Conservation (phyloP, 2,113 vertebrate species). For the Nyctereutes procyonoides region DNA sequence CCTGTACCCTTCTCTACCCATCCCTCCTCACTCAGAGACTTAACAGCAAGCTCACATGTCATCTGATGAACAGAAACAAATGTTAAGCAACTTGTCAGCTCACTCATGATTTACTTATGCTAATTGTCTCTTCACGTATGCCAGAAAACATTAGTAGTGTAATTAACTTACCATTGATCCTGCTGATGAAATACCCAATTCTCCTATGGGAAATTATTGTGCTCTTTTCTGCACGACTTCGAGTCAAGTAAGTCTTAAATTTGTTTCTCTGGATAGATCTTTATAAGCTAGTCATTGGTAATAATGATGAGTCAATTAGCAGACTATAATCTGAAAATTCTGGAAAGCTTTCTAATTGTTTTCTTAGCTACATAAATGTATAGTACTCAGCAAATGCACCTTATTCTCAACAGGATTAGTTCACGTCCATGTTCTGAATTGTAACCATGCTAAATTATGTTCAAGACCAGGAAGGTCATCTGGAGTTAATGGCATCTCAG, state of each 20-base stretch:
- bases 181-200: slow-evolving; percentile 83
- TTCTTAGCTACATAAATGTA: slow-evolving; percentile 23
- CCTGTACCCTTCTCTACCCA: neutral
- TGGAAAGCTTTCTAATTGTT: neutral
- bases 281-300: slow-evolving; percentile 80
- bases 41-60: slow-evolving; percentile 63
- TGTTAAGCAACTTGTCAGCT: slow-evolving; percentile 84
- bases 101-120: slow-evolving; percentile 85
- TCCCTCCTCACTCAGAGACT: slow-evolving; percentile 29
- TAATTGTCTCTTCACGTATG: slow-evolving; percentile 85
- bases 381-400: neutral
- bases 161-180: slow-evolving; percentile 87
- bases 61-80: slow-evolving; percentile 81
- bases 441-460: neutral
- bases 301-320: slow-evolving; percentile 84
- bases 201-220: slow-evolving; percentile 86
- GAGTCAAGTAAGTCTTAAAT: slow-evolving; percentile 79
- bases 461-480: neutral
- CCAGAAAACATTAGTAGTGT: slow-evolving; percentile 86
- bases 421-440: neutral
- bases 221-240: slow-evolving; percentile 74
- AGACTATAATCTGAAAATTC: slow-evolving; percentile 62
- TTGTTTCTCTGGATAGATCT: slow-evolving; percentile 83
- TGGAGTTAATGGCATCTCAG: neutral
- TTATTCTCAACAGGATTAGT: neutral